phyloP scores from a whole-genome alignment of 2,113 vertebrate genomes.

The Pionites leucogaster region DNA sequence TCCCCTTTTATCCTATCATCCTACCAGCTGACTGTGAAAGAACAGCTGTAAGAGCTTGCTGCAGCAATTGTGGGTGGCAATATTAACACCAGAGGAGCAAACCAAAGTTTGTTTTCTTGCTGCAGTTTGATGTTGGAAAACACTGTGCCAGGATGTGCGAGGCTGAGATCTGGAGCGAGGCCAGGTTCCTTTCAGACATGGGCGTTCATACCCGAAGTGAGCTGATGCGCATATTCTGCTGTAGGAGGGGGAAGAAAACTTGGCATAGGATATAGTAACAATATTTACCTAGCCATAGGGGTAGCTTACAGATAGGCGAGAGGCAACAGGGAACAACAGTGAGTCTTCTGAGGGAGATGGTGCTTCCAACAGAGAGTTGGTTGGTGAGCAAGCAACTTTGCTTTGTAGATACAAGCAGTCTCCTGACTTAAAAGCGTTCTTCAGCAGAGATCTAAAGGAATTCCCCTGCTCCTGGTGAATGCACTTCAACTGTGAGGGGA shows the following conservation, averaged over 20 bases:
- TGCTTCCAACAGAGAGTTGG: conserved; percentile 40
- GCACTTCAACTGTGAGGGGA: conserved; percentile 1
- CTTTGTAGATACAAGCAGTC: not conserved
- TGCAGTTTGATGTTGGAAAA: not conserved
- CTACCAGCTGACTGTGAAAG: not conserved
- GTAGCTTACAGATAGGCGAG: conserved; percentile 40
- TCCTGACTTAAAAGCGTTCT: conserved; percentile 52
- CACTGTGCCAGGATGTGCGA: not conserved
- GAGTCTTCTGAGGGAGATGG: not conserved
- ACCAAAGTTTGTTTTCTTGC: not conserved
- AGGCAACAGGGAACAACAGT: conserved; percentile 4
- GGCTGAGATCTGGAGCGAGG: not conserved
- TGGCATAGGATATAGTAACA: conserved; percentile 36
- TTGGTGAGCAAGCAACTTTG: conserved; percentile 17
- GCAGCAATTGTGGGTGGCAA: not conserved
- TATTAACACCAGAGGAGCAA: not conserved
- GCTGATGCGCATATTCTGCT: not conserved
- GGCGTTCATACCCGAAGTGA: not conserved
- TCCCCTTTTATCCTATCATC: not conserved
- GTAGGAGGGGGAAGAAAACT: conserved; percentile 13
- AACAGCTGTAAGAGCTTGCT: not conserved
- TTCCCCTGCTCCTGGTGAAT: conserved; percentile 22
- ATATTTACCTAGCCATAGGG: conserved; percentile 55
- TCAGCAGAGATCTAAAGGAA: conserved; percentile 53
- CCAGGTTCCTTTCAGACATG: not conserved